phyloP scores from a whole-genome alignment of 2,888 invertebrate species.

The Augochlorella aurata region DNA sequence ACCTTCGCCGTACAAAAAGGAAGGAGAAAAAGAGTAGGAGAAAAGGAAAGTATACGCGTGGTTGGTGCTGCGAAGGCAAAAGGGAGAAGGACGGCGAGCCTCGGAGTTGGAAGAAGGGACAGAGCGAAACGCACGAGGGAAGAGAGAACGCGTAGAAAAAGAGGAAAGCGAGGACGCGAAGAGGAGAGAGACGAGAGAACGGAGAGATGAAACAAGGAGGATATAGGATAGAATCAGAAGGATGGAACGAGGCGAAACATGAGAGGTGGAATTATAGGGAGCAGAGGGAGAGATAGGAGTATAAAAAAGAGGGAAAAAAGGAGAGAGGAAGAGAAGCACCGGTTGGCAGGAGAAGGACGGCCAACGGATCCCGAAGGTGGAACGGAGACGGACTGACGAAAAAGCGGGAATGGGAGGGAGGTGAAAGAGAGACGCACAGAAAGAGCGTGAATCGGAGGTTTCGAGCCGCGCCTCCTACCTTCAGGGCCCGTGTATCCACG shows the following conservation, averaged over 20 bases:
- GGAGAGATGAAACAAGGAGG: conserved; percentile 26
- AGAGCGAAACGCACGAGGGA: neutral
- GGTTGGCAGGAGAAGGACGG: conserved; percentile 6
- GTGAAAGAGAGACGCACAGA: conserved; percentile 47
- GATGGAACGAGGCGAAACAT: conserved; percentile 28
- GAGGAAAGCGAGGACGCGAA: neutral
- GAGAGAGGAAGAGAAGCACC: conserved; percentile 8
- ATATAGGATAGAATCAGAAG: conserved; percentile 42
- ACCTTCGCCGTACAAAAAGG: conserved; percentile 57
- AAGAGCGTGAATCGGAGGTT: conserved; percentile 56
- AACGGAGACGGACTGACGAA: conserved; percentile 37
- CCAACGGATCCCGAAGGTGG: conserved; percentile 12
- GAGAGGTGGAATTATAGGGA: neutral
- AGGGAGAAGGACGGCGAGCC: conserved; percentile 11
- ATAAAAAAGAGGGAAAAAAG: conserved; percentile 9
- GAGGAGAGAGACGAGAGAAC: neutral
- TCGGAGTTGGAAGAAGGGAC: conserved; percentile 16
- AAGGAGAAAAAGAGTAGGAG: conserved; percentile 30
- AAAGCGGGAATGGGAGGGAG: conserved; percentile 48
- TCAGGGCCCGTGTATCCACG: conserved; percentile 64
- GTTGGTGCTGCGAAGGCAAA: conserved; percentile 34
- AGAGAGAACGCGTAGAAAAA: neutral
- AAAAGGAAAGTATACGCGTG: conserved; percentile 53
- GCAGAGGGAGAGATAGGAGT: conserved; percentile 13
- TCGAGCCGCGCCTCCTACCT: conserved; percentile 64